Conservation (phyloP, 2,888 invertebrate genomes). For the Calameuta pallipes region DNA sequence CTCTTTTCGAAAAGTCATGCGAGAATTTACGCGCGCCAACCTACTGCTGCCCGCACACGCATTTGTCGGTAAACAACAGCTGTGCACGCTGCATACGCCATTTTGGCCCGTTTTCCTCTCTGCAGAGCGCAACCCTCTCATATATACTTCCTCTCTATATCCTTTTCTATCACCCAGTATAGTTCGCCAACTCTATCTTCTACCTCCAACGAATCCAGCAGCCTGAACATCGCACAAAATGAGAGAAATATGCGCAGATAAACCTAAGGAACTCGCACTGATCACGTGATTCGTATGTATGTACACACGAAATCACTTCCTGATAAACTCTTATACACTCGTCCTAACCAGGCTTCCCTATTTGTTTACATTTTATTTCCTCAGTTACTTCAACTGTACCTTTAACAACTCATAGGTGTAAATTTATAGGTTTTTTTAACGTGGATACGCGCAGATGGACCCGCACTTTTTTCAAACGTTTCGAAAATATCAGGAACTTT, state of each 20-base stretch:
- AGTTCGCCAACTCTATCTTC: neutral
- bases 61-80: constrained; percentile 64
- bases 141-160: constrained; percentile 16
- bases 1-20: constrained; percentile 14
- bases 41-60: constrained; percentile 40
- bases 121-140: constrained; percentile 3
- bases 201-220: neutral
- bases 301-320: constrained; percentile 28
- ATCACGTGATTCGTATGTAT: constrained; percentile 31
- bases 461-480: neutral
- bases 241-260: constrained; percentile 9
- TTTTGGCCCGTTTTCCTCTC: constrained; percentile 32
- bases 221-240: constrained; percentile 5
- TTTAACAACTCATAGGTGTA: neutral
- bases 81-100: constrained; percentile 50
- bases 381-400: neutral
- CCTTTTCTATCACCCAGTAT: neutral
- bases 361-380: neutral
- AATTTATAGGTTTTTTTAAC: neutral
- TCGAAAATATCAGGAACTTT: neutral
- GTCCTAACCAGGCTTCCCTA: neutral
- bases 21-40: constrained; percentile 21
- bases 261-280: constrained; percentile 24
- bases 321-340: neutral
- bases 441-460: neutral